Evolutionary conservation across 53 echinoderm and acorn worm genomes (phyloP).

Genomic region (Arbacia lixula): DNA sequence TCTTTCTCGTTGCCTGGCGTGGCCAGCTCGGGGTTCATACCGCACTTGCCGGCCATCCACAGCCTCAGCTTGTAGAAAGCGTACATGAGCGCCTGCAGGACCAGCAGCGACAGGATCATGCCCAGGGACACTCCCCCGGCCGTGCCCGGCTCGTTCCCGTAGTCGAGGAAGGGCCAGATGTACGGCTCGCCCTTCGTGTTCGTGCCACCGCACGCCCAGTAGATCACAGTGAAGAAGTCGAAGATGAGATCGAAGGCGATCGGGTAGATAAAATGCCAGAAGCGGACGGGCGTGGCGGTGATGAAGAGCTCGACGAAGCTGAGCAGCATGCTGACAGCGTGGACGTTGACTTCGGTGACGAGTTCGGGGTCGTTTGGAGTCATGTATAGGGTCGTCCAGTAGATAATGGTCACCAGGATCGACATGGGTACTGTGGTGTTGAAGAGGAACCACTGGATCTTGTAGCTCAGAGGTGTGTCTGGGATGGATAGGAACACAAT

Average conservation of each 20-base stretch:
- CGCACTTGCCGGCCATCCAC: conserved; percentile 49
- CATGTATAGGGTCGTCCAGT: conserved; percentile 62
- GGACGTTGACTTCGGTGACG: conserved; percentile 47
- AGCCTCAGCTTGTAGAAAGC: conserved; percentile 21
- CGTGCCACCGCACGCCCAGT: conserved; percentile 64
- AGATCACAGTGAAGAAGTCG: conserved; percentile 61
- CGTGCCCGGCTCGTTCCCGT: conserved; percentile 56
- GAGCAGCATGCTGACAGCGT: conserved; percentile 47
- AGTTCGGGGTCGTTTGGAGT: conserved; percentile 6
- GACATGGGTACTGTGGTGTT: conserved; percentile 54
- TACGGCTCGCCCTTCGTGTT: conserved; percentile 29
- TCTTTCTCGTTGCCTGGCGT: conserved; percentile 21
- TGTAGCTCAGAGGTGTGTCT: conserved; percentile 55
- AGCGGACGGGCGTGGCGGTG: conserved; percentile 65
- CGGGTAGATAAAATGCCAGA: conserved; percentile 67
- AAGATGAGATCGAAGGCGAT: conserved; percentile 50
- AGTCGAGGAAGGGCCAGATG: conserved; percentile 60
- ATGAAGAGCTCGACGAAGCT: conserved; percentile 59
- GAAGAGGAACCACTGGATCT: conserved; percentile 69
- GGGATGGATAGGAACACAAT: neutral
- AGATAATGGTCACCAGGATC: conserved; percentile 67
- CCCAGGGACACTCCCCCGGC: conserved; percentile 45
- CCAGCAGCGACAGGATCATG: conserved; percentile 28
- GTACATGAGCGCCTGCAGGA: conserved; percentile 41
- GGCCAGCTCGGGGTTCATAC: conserved; percentile 33